Conservation (phyloP, 2,797 vertebrate species). For the Argyrosomus regius region DNA sequence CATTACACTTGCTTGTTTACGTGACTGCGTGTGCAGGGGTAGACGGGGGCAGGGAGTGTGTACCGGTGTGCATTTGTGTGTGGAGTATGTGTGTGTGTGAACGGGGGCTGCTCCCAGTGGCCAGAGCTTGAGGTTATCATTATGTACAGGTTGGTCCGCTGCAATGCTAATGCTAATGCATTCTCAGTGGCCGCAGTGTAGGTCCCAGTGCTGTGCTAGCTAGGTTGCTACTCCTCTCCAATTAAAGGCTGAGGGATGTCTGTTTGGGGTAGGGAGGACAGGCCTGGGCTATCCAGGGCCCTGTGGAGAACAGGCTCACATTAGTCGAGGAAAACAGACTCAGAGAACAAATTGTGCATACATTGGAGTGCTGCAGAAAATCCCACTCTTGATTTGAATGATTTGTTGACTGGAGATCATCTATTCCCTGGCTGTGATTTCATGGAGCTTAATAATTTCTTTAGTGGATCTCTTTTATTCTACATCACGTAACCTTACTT, state of each 20-base stretch:
- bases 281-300: conserved; percentile 60
- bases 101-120: conserved; percentile 70
- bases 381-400: conserved; percentile 54
- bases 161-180: conserved; percentile 82
- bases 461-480: conserved; percentile 26
- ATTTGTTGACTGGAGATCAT: conserved; percentile 50
- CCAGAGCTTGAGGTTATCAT: conserved; percentile 81
- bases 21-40: conserved; percentile 65
- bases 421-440: conserved; percentile 36
- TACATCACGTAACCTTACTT: not conserved
- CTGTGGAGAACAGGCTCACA: conserved; percentile 68
- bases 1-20: conserved; percentile 78
- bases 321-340: conserved; percentile 69
- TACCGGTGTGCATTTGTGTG: conserved; percentile 31
- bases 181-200: conserved; percentile 67
- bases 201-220: conserved; percentile 71
- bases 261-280: conserved; percentile 73
- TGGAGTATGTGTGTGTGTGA: conserved; percentile 41
- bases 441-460: conserved; percentile 19
- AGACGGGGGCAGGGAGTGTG: conserved; percentile 55
- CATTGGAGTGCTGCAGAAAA: conserved; percentile 47
- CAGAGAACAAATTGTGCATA: conserved; percentile 69
- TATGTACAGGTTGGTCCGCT: conserved; percentile 76
- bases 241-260: conserved; percentile 78
- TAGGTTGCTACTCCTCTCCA: conserved; percentile 75